Base-by-base conservation (phyloP, 2,888 invertebrate genomes). In the Odontocolon sp. region DNA sequence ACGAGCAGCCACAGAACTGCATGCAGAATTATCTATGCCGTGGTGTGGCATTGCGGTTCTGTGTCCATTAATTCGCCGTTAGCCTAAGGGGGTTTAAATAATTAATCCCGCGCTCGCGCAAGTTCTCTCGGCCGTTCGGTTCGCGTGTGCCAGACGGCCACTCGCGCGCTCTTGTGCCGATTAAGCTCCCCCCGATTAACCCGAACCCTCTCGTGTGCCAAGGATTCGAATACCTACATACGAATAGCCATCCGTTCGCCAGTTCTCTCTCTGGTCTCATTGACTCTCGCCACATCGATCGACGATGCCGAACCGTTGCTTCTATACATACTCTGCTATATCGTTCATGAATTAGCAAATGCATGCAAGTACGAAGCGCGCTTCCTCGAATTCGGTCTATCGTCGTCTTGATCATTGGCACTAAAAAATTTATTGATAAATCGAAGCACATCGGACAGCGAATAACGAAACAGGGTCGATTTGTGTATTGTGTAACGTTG, bases 11-110 rank as follows among this genome's bases (percentile, higher is more conserved):
- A 63, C 83, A 74, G 81, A 85, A 84, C 78, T 83, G 82, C 81
- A 78, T 82, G 81, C 80, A 79, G 84, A 86, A 87, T 86, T 86
- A 88, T 87, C 85, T 85, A 85, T 85, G 84, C 77, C 80, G 83
- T 72, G 83, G 85, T 85, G 84, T 84, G 80, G 79, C 81, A 86
- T 85, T 86, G 86, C 81, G 83, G 85, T 75, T 71, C 79, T 72
- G 79, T 82, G 81, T 84, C 86, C 85, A 87, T 88, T 88, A 88
- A 87, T 85, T 87, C 82, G 82, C 81, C 81, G 83, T 85, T 85
- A 86, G 82, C 83, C 85, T 86, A 82, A 85, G 82, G 84, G 84
- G 83, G 79, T 85, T 86, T 84, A 85, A 87, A 86, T 87, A 85
- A 87, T 87, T 86, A 86, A 87, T 85, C 84, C 83, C 78, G 66